Percentiles rank a stretch among this genome's conserved stretches.
phyloP scores from a whole-genome alignment of 2,888 invertebrate species.

The Lithophane ornitopus region DNA sequence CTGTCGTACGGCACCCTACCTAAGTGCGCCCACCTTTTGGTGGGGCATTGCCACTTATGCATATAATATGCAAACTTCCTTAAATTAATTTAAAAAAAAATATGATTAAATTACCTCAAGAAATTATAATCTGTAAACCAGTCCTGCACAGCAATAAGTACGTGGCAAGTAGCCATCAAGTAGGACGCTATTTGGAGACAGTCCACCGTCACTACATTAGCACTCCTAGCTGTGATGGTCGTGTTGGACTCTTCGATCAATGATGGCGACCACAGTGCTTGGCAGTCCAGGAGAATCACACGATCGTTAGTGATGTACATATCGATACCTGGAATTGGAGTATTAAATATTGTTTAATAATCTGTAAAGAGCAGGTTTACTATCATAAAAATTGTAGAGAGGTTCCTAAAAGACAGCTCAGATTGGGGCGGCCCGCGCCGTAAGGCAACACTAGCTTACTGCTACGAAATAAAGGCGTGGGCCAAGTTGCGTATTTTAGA shows the following conservation, averaged over 20 bases:
- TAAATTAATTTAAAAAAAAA: not conserved
- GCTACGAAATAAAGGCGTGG: too few relatives aligned
- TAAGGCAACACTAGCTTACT: too few relatives aligned
- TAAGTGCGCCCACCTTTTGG: not conserved
- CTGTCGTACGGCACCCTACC: not conserved
- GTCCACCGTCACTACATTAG: slow-evolving; percentile 92
- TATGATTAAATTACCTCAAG: slow-evolving; percentile 89
- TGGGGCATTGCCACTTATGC: not conserved
- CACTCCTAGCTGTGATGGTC: slow-evolving; percentile 87
- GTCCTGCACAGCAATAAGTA: slow-evolving; percentile 96
- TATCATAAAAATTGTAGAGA: not conserved
- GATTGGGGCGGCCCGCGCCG: not conserved
- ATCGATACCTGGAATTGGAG: slow-evolving; percentile 90
- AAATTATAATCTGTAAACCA: slow-evolving; percentile 96
- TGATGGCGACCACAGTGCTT: slow-evolving; percentile 95
- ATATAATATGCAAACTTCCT: not conserved
- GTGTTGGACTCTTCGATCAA: slow-evolving; percentile 91
- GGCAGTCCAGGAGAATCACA: slow-evolving; percentile 96
- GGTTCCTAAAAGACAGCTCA: not conserved
- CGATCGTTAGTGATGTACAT: slow-evolving; percentile 94
- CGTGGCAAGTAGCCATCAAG: slow-evolving; percentile 97
- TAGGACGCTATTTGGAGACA: slow-evolving; percentile 96
- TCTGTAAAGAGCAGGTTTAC: not conserved
- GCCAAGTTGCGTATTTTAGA: not conserved
- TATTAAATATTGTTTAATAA: not conserved